Evolutionary conservation across 2,797 vertebrate genomes (phyloP).

Genomic region (Alauda arvensis): DNA sequence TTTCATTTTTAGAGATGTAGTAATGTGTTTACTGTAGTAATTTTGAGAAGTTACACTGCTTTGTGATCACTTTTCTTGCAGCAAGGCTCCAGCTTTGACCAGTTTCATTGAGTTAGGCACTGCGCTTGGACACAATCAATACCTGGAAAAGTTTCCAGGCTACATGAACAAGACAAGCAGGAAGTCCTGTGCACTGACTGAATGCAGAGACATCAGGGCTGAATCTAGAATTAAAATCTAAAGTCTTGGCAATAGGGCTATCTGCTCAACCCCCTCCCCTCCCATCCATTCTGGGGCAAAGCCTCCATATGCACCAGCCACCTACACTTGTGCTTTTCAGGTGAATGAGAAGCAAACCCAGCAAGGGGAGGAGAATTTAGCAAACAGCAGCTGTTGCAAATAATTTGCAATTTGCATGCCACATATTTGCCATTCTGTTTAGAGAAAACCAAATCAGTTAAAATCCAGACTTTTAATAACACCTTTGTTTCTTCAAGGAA

Average conservation of each 20-base stretch:
- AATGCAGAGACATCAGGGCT: not conserved
- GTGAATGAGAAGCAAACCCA: not conserved
- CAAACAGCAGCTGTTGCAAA: not conserved
- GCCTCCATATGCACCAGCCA: not conserved
- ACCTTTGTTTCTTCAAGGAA: not conserved
- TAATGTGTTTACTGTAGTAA: not conserved
- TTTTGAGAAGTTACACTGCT: constrained; percentile 3
- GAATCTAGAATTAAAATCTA: not conserved
- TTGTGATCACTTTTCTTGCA: not conserved
- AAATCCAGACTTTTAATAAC: not conserved
- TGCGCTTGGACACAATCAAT: not conserved
- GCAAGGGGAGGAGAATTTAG: accelerated
- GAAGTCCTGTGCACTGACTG: not conserved
- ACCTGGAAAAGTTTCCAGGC: not conserved
- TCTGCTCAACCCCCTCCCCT: not conserved
- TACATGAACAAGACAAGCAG: not conserved
- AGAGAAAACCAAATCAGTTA: not conserved
- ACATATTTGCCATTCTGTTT: not conserved
- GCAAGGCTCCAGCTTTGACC: not conserved
- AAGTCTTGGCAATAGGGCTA: not conserved
- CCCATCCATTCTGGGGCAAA: not conserved
- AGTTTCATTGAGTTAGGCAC: not conserved
- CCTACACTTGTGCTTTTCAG: not conserved
- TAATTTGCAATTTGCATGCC: not conserved
- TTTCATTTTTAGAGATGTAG: constrained; percentile 28